A percentile compares a stretch with the other conserved stretches of the same genome.
phyloP scores from a whole-genome alignment of 2,888 invertebrate genomes.

The Coenonympha arcania region DNA sequence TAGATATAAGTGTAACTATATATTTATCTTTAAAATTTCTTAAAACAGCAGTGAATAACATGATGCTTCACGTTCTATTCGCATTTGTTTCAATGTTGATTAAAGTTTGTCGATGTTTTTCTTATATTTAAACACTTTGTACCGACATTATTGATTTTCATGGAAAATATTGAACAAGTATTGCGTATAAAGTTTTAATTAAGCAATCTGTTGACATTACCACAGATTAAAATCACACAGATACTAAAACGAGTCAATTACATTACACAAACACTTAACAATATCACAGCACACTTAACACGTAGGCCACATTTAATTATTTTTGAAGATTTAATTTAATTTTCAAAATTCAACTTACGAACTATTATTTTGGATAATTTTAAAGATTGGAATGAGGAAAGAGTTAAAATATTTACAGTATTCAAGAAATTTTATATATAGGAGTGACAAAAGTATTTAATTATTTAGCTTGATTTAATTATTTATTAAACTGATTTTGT shows the following conservation, averaged over 20 bases:
- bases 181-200: neutral
- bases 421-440: neutral
- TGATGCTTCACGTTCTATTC: too few relatives aligned
- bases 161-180: conserved; percentile 5
- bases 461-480: neutral
- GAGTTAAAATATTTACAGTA: conserved; percentile 1
- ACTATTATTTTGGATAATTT: neutral
- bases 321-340: neutral
- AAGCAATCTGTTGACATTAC: neutral
- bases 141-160: neutral
- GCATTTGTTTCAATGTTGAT: too few relatives aligned
- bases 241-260: conserved; percentile 4
- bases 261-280: conserved; percentile 16
- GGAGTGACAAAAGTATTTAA: neutral
- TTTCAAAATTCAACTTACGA: neutral
- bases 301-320: conserved; percentile 30
- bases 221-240: neutral
- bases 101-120: too few relatives aligned
- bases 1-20: too few relatives aligned
- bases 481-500: neutral
- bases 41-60: too few relatives aligned
- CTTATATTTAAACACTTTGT: too few relatives aligned
- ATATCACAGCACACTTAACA: conserved; percentile 36
- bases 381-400: neutral
- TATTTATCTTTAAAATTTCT: too few relatives aligned